Evolutionary conservation across 2,113 vertebrate species (phyloP), one percentile per base, ranked within the genome.

Genomic region (Eulacestoma nigropectus): DNA sequence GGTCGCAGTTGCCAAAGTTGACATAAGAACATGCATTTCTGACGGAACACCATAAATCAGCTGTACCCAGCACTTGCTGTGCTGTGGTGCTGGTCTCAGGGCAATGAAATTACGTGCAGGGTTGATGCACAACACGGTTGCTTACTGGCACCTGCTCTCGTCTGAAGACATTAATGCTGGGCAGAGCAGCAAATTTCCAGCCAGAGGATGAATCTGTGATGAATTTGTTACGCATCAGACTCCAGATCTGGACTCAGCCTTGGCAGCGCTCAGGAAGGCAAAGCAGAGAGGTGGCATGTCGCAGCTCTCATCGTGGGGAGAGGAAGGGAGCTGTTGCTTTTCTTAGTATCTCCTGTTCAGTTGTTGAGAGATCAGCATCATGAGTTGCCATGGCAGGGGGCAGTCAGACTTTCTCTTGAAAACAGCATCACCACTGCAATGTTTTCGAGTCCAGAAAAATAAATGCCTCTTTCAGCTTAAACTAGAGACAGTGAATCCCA

Each of bases 401-500:
- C 16, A 30, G 67, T 82, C 67, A 59, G 65, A 27, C 30, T 80
- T 33, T 57, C 67, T 56, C 0, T 46, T 79, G 62, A 35, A 85
- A 90, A 94, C n/a, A 37, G 47, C 76, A 77, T 90, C 56, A 44
- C 68, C 37, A 11, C 56, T 72, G 16, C 88, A 52, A 11, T 77
- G 79, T 60, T 87, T 86, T 84, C 5, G 4, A 84, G 64, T 63
- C 76, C 62, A 68, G 62, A 50, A 85, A 74, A 90, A 76, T 68
- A 89, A 23, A 79, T 87, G 88, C 76, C 56, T 96, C 93, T 96
- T 96, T 95, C 92, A 95, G 57, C 83, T 92, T 75, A 32, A 95
- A 72, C 79, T 64, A 17, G 95, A 95, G 80, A 94, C 88, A 95
- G 93, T 49, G 44, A 93, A 64, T 74, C 76, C 62, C 3, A 7